Conservation (phyloP, 2,888 invertebrate genomes). For the Ichneumoninae sp. region DNA sequence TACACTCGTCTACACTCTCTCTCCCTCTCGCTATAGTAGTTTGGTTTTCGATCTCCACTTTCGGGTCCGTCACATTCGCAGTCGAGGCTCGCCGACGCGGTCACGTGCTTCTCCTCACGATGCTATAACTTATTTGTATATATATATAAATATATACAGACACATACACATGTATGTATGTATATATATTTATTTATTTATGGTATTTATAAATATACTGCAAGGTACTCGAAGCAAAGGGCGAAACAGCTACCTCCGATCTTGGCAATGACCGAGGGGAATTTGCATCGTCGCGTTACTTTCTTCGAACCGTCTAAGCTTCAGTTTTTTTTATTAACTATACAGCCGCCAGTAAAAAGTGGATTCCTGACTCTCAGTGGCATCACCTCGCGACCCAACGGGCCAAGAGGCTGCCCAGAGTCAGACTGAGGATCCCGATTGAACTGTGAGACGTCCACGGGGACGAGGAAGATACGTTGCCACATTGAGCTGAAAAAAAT, state of each 20-base stretch:
- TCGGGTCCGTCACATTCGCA: slow-evolving; percentile 65
- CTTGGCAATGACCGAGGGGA: slow-evolving; percentile 16
- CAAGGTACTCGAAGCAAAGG: slow-evolving; percentile 40
- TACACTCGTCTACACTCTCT: slow-evolving; percentile 30
- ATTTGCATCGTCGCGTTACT: slow-evolving; percentile 52
- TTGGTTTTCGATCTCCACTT: slow-evolving; percentile 46
- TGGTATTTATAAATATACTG: slow-evolving; percentile 25
- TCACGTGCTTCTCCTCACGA: slow-evolving; percentile 32
- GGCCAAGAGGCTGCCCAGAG: slow-evolving; percentile 72
- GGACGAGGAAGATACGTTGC: slow-evolving; percentile 79
- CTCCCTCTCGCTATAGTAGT: slow-evolving; percentile 7
- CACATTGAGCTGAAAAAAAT: slow-evolving; percentile 77
- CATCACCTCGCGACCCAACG: slow-evolving; percentile 81
- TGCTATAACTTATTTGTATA: slow-evolving; percentile 25
- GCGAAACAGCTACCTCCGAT: slow-evolving; percentile 28
- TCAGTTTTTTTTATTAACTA: slow-evolving; percentile 70
- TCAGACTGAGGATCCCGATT: slow-evolving; percentile 67
- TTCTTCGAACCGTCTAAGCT: slow-evolving; percentile 63
- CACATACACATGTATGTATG: not conserved
- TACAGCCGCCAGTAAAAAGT: slow-evolving; percentile 71
- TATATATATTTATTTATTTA: slow-evolving; percentile 2
- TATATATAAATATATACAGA: slow-evolving; percentile 7
- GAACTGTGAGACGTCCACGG: slow-evolving; percentile 77
- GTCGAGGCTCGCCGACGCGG: slow-evolving; percentile 63
- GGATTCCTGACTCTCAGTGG: slow-evolving; percentile 67